These are phyloP conservation scores for Tragelaphus strepsiceros DNA, from an alignment of 2,113 vertebrate genomes.

Conservation along the genomic window DNA sequence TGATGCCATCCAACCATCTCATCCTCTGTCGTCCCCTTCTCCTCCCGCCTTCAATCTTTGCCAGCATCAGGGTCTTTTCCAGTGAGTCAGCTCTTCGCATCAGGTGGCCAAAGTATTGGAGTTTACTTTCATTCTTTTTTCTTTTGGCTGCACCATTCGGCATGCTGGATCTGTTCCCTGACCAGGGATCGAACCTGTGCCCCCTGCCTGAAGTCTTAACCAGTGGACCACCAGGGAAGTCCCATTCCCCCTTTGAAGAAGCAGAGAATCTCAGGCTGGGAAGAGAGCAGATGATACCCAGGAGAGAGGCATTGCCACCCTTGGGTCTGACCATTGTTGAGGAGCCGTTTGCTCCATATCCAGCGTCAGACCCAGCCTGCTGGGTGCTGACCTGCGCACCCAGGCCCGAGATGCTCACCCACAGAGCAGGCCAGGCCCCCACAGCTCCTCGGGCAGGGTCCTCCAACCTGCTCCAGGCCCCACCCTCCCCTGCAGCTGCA, in stretches of 20 bases:
- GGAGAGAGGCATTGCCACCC: neutral
- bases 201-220: neutral
- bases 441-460: neutral
- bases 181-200: neutral
- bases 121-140: neutral
- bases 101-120: neutral
- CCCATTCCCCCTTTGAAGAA: neutral
- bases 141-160: rapidly evolving
- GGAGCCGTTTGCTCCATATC: neutral
- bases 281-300: neutral
- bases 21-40: neutral
- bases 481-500: neutral
- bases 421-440: neutral
- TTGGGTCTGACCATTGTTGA: neutral
- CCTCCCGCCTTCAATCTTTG: neutral
- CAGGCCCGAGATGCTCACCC: neutral
- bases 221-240: neutral
- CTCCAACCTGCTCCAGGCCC: neutral
- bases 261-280: neutral
- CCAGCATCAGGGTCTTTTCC: neutral
- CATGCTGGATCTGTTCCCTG: neutral
- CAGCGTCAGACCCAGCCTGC: neutral
- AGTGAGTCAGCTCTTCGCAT: neutral
- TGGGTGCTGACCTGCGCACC: neutral
- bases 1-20: neutral